Evolutionary conservation across 2,888 invertebrate species (phyloP).

Genomic region (Lymantria monacha): DNA sequence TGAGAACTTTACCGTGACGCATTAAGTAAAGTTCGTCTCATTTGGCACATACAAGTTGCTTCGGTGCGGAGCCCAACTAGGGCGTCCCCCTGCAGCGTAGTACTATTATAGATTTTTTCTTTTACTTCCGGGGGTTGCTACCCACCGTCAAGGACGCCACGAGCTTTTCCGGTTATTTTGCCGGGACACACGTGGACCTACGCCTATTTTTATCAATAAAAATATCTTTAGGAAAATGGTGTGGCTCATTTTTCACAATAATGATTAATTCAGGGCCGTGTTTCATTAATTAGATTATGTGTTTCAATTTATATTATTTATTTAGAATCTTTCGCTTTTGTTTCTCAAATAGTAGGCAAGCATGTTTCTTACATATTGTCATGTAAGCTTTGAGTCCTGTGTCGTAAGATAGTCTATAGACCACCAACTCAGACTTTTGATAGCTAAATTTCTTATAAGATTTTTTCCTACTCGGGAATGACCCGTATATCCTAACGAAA

Average conservation of each 20-base stretch:
- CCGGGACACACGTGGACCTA: conserved; percentile 53
- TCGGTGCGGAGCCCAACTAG: conserved; percentile 33
- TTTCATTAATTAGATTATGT: conserved; percentile 12
- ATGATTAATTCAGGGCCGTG: conserved; percentile 25
- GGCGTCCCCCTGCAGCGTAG: conserved; percentile 50
- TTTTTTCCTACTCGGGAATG: no score
- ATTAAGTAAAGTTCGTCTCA: conserved; percentile 22
- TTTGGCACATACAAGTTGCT: conserved; percentile 28
- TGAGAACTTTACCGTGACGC: conserved; percentile 17
- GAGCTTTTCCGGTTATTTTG: conserved; percentile 54
- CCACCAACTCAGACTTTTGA: no score
- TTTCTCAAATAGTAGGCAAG: no score
- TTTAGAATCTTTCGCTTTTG: neutral
- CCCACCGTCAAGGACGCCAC: conserved; percentile 61
- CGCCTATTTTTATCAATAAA: conserved; percentile 44
- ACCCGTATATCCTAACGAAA: no score
- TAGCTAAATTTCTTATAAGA: no score
- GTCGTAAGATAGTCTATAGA: no score
- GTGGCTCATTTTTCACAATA: conserved; percentile 17
- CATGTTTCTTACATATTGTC: no score
- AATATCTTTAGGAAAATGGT: conserved; percentile 14
- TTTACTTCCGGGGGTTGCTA: conserved; percentile 62
- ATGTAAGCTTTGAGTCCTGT: no score
- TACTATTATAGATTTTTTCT: conserved; percentile 70
- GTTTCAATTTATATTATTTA: neutral